phyloP scores from a whole-genome alignment of 1,140 invertebrate species.

The Drosophila micromelanica region DNA sequence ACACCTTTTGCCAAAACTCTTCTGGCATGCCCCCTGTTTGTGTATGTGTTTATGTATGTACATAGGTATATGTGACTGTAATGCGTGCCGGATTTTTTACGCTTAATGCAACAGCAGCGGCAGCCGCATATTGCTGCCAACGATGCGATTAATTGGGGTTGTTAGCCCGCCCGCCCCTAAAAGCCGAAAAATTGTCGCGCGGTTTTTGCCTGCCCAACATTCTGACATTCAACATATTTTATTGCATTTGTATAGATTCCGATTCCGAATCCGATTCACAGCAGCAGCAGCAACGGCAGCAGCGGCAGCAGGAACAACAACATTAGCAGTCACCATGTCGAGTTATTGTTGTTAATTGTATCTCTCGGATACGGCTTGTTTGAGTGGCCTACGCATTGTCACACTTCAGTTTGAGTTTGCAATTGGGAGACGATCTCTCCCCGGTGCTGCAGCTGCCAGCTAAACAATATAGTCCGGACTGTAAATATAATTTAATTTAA shows the following conservation, averaged over 20 bases:
- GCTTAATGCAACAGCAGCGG: conserved; percentile 42
- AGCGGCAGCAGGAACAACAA: conserved; percentile 11
- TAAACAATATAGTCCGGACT: not conserved
- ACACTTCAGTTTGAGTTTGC: conserved; percentile 58
- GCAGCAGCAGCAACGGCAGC: conserved; percentile 1
- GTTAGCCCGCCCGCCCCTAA: conserved; percentile 56
- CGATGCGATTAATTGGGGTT: conserved; percentile 79
- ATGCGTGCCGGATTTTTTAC: conserved; percentile 55
- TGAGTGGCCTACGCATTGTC: conserved; percentile 61
- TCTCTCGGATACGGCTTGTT: conserved; percentile 51
- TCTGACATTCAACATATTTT: conserved; percentile 71
- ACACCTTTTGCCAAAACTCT: conserved; percentile 65
- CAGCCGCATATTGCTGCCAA: conserved; percentile 30
- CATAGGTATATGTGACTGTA: not conserved
- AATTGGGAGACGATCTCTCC: conserved; percentile 1
- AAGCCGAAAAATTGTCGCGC: conserved; percentile 33
- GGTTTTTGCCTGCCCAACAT: conserved; percentile 38
- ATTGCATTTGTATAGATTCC: conserved; percentile 61
- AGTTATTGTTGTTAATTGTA: conserved; percentile 57
- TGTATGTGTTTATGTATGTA: not conserved
- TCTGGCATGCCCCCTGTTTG: not conserved
- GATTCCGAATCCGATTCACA: not conserved
- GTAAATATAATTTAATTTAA: not conserved
- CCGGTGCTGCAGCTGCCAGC: conserved; percentile 48
- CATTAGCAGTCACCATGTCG: conserved; percentile 36